Percentiles rank a stretch among this genome's conserved stretches.
Evolutionary conservation across 2,888 invertebrate genomes (phyloP).

Genomic region (Exocentrus adspersus): DNA sequence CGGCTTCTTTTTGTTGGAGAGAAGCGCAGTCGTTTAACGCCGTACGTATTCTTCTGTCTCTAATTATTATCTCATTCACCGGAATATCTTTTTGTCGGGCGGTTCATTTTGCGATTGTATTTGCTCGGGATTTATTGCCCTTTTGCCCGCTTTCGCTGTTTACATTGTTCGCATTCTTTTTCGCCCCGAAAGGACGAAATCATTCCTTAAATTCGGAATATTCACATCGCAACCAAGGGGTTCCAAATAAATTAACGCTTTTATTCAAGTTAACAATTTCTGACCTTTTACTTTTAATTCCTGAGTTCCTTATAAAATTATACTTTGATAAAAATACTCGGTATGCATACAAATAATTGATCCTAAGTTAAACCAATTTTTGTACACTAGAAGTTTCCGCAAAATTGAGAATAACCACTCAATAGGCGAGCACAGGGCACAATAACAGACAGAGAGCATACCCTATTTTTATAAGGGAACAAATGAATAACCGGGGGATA

Average conservation of each 20-base stretch:
- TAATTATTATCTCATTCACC: conserved; percentile 36
- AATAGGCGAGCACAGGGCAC: conserved; percentile 9
- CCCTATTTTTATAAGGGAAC: conserved; percentile 46
- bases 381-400: neutral
- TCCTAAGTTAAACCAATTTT: neutral
- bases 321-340: too few species aligned
- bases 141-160: neutral
- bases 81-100: conserved; percentile 7
- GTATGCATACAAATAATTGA: too few species aligned
- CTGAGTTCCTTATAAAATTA: too few species aligned
- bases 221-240: too few species aligned
- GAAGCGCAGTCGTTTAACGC: conserved; percentile 25
- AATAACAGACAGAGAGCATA: conserved; percentile 22
- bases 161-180: neutral
- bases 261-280: too few species aligned
- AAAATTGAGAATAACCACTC: conserved; percentile 4
- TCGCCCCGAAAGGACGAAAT: neutral
- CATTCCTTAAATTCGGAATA: neutral
- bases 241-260: too few species aligned
- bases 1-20: conserved; percentile 60
- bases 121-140: neutral
- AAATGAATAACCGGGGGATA: conserved; percentile 48
- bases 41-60: conserved; percentile 37
- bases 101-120: neutral
- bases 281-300: too few species aligned